Evolutionary conservation across 2,113 vertebrate species (phyloP), one percentile per base, ranked within the genome.

Genomic region (Rafetus swinhoei): DNA sequence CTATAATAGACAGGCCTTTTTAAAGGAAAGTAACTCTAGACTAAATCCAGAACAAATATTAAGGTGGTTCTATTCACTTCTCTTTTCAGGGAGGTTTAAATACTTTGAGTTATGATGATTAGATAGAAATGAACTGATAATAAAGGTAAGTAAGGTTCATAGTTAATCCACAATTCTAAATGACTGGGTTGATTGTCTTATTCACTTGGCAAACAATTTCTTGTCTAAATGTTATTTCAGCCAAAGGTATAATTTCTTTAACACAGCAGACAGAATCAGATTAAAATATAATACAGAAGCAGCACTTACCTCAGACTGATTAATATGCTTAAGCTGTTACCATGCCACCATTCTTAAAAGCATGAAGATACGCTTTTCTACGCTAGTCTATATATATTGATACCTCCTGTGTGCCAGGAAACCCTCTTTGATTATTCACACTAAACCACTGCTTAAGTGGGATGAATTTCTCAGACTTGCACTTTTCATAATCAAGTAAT

Each of bases 361-460:
- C 95, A 96, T 92, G 83, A 96, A 97, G 95, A 97, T 91, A 96
- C 0, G 79, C 94, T 96, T 97, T 96, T 95, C 96, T 94, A 82
- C 60, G 45, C 84, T 5, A 32, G 93, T 89, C 92, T 95, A 83
- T 97, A 96, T 97, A 97, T 97, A 97, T 95, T 80, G 96, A 97
- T 97, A 97, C 91, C 88, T 96, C 92, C 89, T 0, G 19, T 88
- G 96, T 97, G 97, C 96, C 97, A 97, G 96, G 94, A 98, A 98
- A 98, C 86, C 90, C 97, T 96, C 97, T 97, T 97, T 96, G 97
- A 98, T 97, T 97, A 98, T 97, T 98, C 96, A 97, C 87, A 97
- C 95, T 92, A 95, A 98, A 94, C 95, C 69, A 57, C 16, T 82
- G 69, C 96, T 97, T 97, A 98, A 97, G 95, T 97, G 93, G 90